Percentiles rank a stretch among this genome's conserved stretches.
phyloP scores from a whole-genome alignment of 2,888 invertebrate species.

The Harpagoxenus sublaevis region DNA sequence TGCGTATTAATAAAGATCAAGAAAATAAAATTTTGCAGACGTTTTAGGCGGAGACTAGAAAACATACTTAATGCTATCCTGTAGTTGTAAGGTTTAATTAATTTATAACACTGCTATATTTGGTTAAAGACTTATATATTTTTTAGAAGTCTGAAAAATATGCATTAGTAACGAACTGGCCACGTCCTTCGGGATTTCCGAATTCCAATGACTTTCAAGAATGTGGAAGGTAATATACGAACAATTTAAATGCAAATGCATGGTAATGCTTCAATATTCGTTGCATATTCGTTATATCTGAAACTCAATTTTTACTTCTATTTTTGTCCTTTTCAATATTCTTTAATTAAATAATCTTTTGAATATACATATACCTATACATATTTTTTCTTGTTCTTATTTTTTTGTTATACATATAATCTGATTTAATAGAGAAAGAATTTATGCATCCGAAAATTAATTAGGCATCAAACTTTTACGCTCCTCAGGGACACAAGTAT shows the following conservation, averaged over 20 bases:
- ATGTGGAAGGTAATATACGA: background rate
- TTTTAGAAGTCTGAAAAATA: background rate
- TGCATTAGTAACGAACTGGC: slow-evolving; percentile 24
- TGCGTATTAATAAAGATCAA: background rate
- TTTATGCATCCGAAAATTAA: background rate
- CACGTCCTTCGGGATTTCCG: slow-evolving; percentile 43
- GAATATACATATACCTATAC: background rate
- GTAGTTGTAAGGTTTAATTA: background rate
- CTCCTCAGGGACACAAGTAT: background rate
- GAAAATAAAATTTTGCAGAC: background rate
- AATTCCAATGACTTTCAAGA: background rate
- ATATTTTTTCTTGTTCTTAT: background rate
- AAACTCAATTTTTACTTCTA: background rate
- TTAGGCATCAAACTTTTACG: background rate
- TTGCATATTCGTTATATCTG: background rate
- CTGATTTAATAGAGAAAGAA: background rate
- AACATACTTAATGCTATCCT: background rate
- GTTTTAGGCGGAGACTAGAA: background rate
- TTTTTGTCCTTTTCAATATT: background rate
- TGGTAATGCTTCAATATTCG: background rate
- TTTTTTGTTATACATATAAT: background rate
- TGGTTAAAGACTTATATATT: background rate
- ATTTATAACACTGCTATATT: background rate
- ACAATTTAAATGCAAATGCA: slow-evolving; percentile 26
- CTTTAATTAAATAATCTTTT: background rate